phyloP scores from a whole-genome alignment of 2,888 invertebrate genomes.

The Aricia artaxerxes region DNA sequence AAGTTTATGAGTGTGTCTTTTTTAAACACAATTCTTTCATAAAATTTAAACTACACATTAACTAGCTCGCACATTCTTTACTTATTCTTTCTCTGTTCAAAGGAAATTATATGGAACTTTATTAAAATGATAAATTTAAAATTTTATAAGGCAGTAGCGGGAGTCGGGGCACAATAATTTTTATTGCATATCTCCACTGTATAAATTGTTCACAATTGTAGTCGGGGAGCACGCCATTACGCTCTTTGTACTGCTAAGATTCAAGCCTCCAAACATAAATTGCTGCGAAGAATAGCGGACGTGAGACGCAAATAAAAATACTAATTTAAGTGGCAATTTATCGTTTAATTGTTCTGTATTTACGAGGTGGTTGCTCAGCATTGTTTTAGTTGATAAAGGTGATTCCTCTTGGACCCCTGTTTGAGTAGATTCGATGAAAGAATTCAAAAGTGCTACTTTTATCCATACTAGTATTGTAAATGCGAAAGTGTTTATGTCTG shows the following conservation, averaged over 20 bases:
- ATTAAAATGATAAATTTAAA: conserved; percentile 10
- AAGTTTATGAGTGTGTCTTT: not conserved
- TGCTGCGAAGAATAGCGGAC: conserved; percentile 59
- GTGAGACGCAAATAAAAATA: conserved; percentile 74
- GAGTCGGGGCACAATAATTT: conserved; percentile 6
- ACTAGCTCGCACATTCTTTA: not conserved
- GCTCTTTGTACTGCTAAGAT: conserved; percentile 69
- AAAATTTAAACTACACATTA: not conserved
- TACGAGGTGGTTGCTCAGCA: conserved; percentile 46
- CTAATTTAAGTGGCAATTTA: conserved; percentile 69
- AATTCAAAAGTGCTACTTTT: not conserved
- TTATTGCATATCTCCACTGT: conserved; percentile 31
- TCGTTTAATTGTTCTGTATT: conserved; percentile 72
- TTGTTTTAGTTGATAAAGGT: conserved; percentile 13
- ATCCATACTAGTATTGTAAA: too few species aligned
- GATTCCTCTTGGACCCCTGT: not conserved
- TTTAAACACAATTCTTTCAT: not conserved
- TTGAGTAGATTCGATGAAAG: not conserved
- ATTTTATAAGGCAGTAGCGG: not conserved
- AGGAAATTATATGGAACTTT: conserved; percentile 7
- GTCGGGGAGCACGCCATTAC: conserved; percentile 62
- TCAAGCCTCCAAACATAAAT: conserved; percentile 71
- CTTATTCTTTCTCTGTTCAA: not conserved
- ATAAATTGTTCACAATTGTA: conserved; percentile 45
- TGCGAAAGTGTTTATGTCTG: not conserved